Base-by-base conservation (phyloP, 2,888 invertebrate genomes). In the Phyllotreta cruciferae region DNA sequence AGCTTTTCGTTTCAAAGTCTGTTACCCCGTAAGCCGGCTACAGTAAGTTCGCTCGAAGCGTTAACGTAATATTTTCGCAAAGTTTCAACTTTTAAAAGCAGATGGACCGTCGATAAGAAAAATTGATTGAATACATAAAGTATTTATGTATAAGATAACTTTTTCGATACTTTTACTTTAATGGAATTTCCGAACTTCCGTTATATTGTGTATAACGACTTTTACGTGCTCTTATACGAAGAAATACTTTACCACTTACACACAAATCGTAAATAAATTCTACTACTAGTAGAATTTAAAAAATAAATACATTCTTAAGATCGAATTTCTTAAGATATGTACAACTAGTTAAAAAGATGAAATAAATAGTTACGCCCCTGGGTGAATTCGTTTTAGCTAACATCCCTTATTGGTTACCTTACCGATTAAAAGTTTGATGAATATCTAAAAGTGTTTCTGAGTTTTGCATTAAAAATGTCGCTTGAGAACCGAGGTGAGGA, bases 91-190 rank as follows among this genome's bases (percentile, higher is more conserved):
- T 63, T 57, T 54, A 47, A 60, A 64, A 64, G 64, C 60, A 64
- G 57, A 60, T 62, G 52, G 61, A 52, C 56, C 64, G 36, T 42
- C 60, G 69, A 70, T 70, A 69, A 57, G 61, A 57, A 61, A 64
- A 64, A 69, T 68, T 71, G 69, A 68, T 71, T 71, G 71, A 68
- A 68, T 67, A 66, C 63, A 57, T 67, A 69, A 69, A 66, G 67
- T 70, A 71, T 70, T 71, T 71, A 71, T 71, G 71, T 70, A 67
- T 67, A 66, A 69, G 69, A 69, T 70, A 71, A 66, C 42, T 60
- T 60, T 60, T 63, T 66, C 37, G 24, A 63, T 64, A 71, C 68
- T 71, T 71, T 71, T 64, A 71, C 68, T 71, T 71, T 71, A 71
- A 71, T 71, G 68, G 71, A 71, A 70, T 69, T 68, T 64, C 60